Evolutionary conservation across 2,113 vertebrate species (phyloP).

Genomic region (Pipra filicauda): DNA sequence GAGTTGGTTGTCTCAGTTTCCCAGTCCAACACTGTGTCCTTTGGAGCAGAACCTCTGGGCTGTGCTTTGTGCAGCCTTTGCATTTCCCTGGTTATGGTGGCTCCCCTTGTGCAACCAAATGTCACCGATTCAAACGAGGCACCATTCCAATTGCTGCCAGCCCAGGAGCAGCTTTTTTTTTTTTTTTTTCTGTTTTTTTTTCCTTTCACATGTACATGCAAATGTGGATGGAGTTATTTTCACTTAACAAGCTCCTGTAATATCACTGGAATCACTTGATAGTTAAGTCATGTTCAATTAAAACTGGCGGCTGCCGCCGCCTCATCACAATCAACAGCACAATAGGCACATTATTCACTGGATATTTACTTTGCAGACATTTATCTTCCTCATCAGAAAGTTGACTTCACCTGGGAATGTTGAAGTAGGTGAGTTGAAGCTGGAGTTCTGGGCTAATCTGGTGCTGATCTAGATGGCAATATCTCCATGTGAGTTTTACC

Average conservation of each 20-base stretch:
- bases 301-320: conserved; percentile 2
- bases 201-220: neutral
- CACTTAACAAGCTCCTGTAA: conserved; percentile 9
- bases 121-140: neutral
- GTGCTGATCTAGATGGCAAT: conserved; percentile 45
- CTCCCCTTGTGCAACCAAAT: neutral
- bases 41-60: neutral
- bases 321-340: conserved; percentile 37
- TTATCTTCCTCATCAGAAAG: conserved; percentile 55
- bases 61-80: neutral
- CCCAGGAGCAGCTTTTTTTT: neutral
- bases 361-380: conserved; percentile 47
- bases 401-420: conserved; percentile 47
- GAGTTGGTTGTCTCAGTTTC: neutral
- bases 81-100: fast-evolving
- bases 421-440: conserved; percentile 32
- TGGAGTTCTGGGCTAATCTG: conserved; percentile 26
- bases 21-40: neutral
- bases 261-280: conserved; percentile 6
- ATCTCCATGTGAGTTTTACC: conserved; percentile 32
- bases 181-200: neutral
- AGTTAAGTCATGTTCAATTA: conserved; percentile 61
- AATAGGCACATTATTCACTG: conserved; percentile 47
- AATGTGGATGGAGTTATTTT: conserved; percentile 16
- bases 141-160: neutral